Evolutionary conservation across 2,113 vertebrate genomes (phyloP), one percentile per base, ranked within the genome.

Genomic region (Corynorhinus townsendii): DNA sequence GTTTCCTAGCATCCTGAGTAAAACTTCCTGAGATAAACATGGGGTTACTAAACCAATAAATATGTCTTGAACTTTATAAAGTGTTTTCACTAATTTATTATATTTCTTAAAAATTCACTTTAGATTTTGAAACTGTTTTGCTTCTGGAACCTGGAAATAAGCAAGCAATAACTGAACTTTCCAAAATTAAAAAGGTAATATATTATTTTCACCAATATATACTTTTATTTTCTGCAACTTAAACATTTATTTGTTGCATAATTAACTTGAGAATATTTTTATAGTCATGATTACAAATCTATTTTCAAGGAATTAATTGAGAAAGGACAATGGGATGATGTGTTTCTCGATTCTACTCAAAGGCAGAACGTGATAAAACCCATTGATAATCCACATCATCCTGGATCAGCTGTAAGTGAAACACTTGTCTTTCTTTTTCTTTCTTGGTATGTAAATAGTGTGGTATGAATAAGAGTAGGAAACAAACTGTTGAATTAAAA

Each of bases 141-240:
- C 99, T 98, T 90, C 96, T 99, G 96, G 99, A 99, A 97, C 99
- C 99, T 82, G 99, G 99, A 95, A 99, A 99, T 98, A 99, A 99
- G 33, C 99, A 99, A 97, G 99, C 99, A 75, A 82, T 98, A 86
- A 99, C 98, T 0, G 99, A 99, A 97, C 98, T 99, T 93, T 98
- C 98, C 64, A 99, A 99, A 98, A 99, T 99, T 92, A 98, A 98
- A 92, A 98, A 98, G 90, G 99, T 99, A 97, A 97, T 2, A 96
- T 98, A 93, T 96, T 33, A 9, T 90, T 93, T 22, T 12, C 2
- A 16, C 4, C 30, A 19, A 40, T 40, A 73, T 81, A 28, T 72
- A 30, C 0, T 71, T 33, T 62, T 95, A 66, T 16, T 15, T 91
- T 89, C n/a, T 90, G 30, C 92, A 77, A 76, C 35, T 71, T 56